Evolutionary conservation across 2,113 vertebrate species (phyloP).

Genomic region (Cyphomyrus plagiostoma): DNA sequence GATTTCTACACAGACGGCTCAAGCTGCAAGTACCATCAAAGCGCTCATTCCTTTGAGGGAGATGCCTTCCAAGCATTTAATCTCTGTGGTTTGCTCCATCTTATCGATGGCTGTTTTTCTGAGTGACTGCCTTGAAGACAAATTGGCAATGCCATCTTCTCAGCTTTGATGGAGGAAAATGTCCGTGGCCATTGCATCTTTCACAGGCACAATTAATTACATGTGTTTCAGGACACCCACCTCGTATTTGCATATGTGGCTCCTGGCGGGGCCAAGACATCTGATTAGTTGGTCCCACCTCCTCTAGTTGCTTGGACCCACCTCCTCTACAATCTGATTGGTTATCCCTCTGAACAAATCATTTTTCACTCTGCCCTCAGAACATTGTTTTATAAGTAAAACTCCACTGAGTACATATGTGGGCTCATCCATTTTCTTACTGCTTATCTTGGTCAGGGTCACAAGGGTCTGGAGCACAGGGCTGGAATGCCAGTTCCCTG

Average conservation of each 20-base stretch:
- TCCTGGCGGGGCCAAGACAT: too few relatives aligned
- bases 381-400: too few relatives aligned
- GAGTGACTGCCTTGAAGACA: not conserved
- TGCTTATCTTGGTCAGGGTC: not conserved
- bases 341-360: too few relatives aligned
- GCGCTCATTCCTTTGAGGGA: not conserved
- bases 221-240: not conserved
- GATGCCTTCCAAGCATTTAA: not conserved
- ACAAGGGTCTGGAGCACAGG: not conserved
- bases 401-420: too few relatives aligned
- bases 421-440: not conserved
- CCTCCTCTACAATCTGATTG: too few relatives aligned
- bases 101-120: not conserved
- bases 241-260: not conserved
- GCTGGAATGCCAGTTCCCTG: not conserved
- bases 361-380: too few relatives aligned
- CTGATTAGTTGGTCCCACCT: too few relatives aligned
- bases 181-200: not conserved
- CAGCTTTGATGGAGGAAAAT: not conserved
- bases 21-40: conserved; percentile 10
- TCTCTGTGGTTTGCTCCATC: not conserved
- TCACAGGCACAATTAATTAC: not conserved
- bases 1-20: conserved; percentile 7
- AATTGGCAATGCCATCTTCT: not conserved
- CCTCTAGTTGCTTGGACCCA: too few relatives aligned